Percentiles rank a stretch among this genome's conserved stretches.
Evolutionary conservation across 2,888 invertebrate species (phyloP).

Genomic region (Tryphoninae sp.): DNA sequence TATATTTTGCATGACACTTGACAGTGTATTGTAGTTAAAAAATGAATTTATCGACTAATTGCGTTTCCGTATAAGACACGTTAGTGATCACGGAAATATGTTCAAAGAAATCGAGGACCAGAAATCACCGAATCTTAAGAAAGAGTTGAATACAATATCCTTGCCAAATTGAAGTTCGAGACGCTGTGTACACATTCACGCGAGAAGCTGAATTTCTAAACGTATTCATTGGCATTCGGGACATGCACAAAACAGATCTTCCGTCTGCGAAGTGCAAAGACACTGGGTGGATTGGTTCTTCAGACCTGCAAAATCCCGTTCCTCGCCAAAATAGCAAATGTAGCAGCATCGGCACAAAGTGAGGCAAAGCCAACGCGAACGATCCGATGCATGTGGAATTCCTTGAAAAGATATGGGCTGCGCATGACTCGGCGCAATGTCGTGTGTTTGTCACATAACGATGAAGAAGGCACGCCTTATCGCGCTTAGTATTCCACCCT

Average conservation of each 20-base stretch:
- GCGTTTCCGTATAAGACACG: neutral
- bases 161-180: neutral
- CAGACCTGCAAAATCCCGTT: conserved; percentile 33
- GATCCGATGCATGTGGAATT: conserved; percentile 56
- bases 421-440: conserved; percentile 68
- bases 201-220: conserved; percentile 53
- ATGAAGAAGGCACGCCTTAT: conserved; percentile 63
- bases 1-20: too few species aligned
- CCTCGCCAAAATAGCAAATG: conserved; percentile 45
- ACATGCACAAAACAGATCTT: conserved; percentile 72
- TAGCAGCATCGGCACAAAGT: conserved; percentile 46
- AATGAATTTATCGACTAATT: too few species aligned
- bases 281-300: conserved; percentile 51
- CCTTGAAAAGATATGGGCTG: conserved; percentile 68
- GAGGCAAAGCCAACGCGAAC: conserved; percentile 38
- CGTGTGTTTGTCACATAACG: conserved; percentile 38
- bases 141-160: neutral
- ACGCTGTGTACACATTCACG: neutral
- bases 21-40: too few species aligned
- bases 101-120: conserved; percentile 3
- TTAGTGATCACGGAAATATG: neutral
- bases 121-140: neutral
- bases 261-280: conserved; percentile 61
- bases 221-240: conserved; percentile 67
- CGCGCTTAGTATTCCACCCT: conserved; percentile 67